phyloP scores from a whole-genome alignment of 2,113 vertebrate genomes.

The Ptilorrhoa leucosticta region DNA sequence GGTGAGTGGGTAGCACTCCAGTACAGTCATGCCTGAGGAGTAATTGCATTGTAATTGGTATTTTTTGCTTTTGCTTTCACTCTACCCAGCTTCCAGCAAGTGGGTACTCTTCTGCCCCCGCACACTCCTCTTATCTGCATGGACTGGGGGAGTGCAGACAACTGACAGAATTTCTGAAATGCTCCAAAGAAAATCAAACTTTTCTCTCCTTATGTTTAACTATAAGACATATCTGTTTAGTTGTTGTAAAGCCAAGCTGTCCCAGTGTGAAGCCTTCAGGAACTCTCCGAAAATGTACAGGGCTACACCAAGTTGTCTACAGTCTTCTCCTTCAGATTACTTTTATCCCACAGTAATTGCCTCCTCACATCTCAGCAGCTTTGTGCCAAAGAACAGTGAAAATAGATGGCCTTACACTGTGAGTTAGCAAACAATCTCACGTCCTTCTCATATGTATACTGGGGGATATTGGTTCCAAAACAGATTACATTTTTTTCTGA shows the following conservation, averaged over 20 bases:
- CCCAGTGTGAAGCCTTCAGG: background rate
- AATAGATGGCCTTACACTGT: background rate
- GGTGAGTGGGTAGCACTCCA: slow-evolving; percentile 42
- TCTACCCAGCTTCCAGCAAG: background rate
- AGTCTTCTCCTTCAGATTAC: background rate
- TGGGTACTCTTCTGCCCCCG: background rate
- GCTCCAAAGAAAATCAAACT: background rate
- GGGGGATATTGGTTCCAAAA: background rate
- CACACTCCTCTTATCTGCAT: background rate
- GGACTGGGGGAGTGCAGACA: background rate
- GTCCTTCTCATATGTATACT: background rate
- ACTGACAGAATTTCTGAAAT: background rate
- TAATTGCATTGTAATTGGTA: slow-evolving; percentile 22
- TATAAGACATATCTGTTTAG: background rate
- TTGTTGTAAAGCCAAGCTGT: background rate
- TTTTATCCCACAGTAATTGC: background rate
- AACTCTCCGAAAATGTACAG: background rate
- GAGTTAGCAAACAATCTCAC: background rate
- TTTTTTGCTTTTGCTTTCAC: background rate
- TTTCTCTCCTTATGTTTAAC: background rate
- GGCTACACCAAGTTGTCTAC: background rate
- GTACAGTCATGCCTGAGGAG: slow-evolving; percentile 15
- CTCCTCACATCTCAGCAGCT: background rate
- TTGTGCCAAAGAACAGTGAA: background rate
- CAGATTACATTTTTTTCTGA: background rate